Percentiles rank a stretch among this genome's conserved stretches.
These are phyloP conservation scores for Mola mola DNA, from an alignment of 2,113 vertebrate genomes.

Conservation along the genomic window DNA sequence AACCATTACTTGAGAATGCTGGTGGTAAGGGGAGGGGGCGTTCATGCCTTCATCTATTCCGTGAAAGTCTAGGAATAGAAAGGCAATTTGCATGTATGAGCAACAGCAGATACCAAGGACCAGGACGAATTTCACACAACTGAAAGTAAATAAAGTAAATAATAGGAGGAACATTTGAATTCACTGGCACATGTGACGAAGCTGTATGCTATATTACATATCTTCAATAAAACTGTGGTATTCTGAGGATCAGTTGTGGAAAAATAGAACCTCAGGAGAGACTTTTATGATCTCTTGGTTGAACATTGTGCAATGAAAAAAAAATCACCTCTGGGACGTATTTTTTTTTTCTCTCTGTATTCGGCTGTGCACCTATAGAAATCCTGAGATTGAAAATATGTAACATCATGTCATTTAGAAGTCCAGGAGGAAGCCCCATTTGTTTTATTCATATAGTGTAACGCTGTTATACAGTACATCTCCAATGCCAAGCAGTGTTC, in stretches of 20 bases:
- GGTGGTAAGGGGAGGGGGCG: background rate
- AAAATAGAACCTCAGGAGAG: too few relatives aligned
- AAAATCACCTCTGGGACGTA: too few relatives aligned
- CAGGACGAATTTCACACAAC: constrained; percentile 11
- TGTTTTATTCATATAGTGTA: constrained; percentile 12
- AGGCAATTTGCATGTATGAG: constrained; percentile 45
- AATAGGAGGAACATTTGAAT: constrained; percentile 14
- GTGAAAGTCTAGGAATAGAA: constrained; percentile 35
- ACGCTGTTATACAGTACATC: background rate
- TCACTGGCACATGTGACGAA: background rate
- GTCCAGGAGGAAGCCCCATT: background rate
- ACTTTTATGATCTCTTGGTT: too few relatives aligned
- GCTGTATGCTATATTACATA: constrained; percentile 2
- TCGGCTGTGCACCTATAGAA: background rate
- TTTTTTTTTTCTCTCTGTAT: background rate
- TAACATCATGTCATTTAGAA: background rate
- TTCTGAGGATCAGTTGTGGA: constrained; percentile 19
- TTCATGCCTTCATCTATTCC: background rate
- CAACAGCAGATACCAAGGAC: constrained; percentile 10
- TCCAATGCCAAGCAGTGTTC: constrained; percentile 8
- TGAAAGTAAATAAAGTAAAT: constrained; percentile 16
- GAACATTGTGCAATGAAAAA: too few relatives aligned
- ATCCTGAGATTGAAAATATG: background rate
- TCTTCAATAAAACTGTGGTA: constrained; percentile 8
- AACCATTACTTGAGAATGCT: constrained; percentile 1